These are phyloP conservation scores for Spisula subtruncata DNA, from an alignment of 2,888 invertebrate species.

Conservation along the genomic window DNA sequence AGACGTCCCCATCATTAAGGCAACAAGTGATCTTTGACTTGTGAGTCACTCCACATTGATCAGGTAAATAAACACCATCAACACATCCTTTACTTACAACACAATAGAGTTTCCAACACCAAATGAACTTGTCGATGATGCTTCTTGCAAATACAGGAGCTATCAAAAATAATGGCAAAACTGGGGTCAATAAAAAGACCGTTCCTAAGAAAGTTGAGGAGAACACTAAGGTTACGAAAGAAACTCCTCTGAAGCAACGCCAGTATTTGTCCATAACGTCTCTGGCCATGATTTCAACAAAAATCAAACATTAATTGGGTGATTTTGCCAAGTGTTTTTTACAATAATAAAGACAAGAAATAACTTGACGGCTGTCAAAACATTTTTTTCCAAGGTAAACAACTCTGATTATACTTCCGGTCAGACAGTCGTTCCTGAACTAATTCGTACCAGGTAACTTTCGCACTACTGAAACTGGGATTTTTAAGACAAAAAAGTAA, in stretches of 20 bases:
- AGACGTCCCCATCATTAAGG: no score
- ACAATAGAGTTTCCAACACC: slow-evolving; percentile 94
- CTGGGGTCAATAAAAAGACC: slow-evolving; percentile 91
- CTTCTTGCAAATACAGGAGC: slow-evolving; percentile 92
- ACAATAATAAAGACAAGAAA: background rate
- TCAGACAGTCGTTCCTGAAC: background rate
- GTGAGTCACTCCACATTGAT: no score
- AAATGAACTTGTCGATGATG: slow-evolving; percentile 92
- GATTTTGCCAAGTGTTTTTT: slow-evolving; percentile 88
- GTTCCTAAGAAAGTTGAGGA: slow-evolving; percentile 88
- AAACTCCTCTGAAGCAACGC: slow-evolving; percentile 70
- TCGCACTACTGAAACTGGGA: no score
- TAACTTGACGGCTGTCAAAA: slow-evolving; percentile 37
- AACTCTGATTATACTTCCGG: slow-evolving; percentile 20
- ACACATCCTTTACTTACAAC: slow-evolving; percentile 89
- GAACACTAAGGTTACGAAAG: slow-evolving; percentile 75
- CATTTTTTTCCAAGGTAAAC: slow-evolving; percentile 24
- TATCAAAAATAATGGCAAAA: slow-evolving; percentile 92
- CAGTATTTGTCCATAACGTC: slow-evolving; percentile 18
- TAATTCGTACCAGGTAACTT: background rate
- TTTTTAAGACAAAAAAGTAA: no score
- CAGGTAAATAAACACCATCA: no score
- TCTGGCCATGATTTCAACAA: slow-evolving; percentile 59
- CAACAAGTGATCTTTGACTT: no score
- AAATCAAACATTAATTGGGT: slow-evolving; percentile 95